These are phyloP conservation scores for Falco concolor DNA, from an alignment of 2,797 vertebrate genomes.

Conservation along the genomic window DNA sequence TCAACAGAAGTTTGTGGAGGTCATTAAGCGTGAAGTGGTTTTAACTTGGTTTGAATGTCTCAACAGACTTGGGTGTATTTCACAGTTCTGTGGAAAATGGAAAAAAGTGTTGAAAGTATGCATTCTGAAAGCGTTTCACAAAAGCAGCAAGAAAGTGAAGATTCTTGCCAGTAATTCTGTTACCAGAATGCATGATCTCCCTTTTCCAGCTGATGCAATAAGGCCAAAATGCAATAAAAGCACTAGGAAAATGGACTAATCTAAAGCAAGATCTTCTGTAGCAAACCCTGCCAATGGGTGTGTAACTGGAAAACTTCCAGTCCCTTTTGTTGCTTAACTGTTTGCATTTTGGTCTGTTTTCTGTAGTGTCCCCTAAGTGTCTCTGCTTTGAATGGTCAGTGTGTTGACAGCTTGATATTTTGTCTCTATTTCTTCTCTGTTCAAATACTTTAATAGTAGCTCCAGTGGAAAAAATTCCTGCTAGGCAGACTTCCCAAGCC, in stretches of 20 bases:
- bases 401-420: constrained; percentile 3
- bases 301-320: constrained; percentile 24
- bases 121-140: background rate
- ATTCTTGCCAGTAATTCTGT: constrained; percentile 30
- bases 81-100: background rate
- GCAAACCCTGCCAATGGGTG: constrained; percentile 14
- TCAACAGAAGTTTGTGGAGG: background rate
- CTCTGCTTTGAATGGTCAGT: background rate
- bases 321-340: background rate
- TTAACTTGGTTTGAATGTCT: background rate
- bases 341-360: background rate
- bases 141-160: background rate
- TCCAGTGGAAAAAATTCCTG: background rate
- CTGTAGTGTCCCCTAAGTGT: background rate
- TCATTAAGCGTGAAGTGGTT: background rate
- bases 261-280: background rate
- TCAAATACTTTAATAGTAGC: background rate
- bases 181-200: background rate
- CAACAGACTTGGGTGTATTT: background rate
- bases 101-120: background rate
- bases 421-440: background rate
- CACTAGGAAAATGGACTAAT: background rate
- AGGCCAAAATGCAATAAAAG: background rate
- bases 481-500: background rate
- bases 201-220: constrained; percentile 10